These are phyloP conservation scores for Stichopus horrens DNA, from an alignment of 53 echinoderm and acorn worm species.

Conservation along the genomic window DNA sequence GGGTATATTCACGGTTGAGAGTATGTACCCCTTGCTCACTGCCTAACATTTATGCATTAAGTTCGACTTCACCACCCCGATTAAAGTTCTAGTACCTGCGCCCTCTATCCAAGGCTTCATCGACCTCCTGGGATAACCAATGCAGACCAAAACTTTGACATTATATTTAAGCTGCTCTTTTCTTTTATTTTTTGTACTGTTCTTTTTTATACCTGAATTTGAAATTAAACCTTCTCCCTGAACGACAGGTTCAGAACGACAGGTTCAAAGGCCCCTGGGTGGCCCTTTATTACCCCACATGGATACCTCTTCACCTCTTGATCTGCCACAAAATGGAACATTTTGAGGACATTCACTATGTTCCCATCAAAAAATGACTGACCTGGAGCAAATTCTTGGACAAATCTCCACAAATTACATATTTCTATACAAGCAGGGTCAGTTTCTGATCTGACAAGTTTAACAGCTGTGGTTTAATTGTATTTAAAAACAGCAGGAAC, in stretches of 20 bases:
- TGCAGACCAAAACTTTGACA: too few relatives aligned
- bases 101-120: too few relatives aligned
- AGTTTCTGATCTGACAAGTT: background rate
- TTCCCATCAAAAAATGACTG: background rate
- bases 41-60: too few relatives aligned
- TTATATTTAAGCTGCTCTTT: too few relatives aligned
- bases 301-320: background rate
- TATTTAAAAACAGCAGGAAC: background rate
- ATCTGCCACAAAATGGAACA: background rate
- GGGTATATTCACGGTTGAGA: too few relatives aligned
- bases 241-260: background rate
- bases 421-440: background rate
- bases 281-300: background rate
- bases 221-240: too few relatives aligned
- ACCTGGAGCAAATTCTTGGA: background rate
- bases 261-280: background rate
- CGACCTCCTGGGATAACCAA: too few relatives aligned
- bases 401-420: background rate
- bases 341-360: background rate
- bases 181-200: too few relatives aligned
- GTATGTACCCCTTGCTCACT: too few relatives aligned
- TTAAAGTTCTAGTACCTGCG: too few relatives aligned
- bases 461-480: background rate
- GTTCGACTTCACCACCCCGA: too few relatives aligned
- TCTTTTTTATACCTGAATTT: too few relatives aligned